Base-by-base conservation (phyloP, 2,888 invertebrate genomes). In the Venusia cambrica region DNA sequence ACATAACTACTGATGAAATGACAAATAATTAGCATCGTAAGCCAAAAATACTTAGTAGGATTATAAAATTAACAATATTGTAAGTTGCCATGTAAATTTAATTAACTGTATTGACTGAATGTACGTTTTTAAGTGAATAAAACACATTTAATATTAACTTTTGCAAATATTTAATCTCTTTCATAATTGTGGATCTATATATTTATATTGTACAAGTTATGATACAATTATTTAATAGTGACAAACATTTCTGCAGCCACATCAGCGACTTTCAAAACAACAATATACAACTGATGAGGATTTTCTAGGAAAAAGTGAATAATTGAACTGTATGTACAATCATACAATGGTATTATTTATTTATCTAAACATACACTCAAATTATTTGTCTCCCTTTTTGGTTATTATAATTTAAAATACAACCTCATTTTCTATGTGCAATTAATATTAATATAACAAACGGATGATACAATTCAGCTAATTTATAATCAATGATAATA, bases 101-200 rank as follows among this genome's bases (percentile, higher is more conserved):
- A 57, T 51, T 62, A 57, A 48, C 54, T 62, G 60, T 64, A 51
- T 47, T 37, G 73, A 74, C 71, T 75, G 71, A 73, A 53, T 30
- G 43, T 58, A 62, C 42, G 42, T 37, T 48, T 51, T 13, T 56
- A 55, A 53, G 46, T 50, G 34, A 49, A 80, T 74, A 73, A 87
- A 87, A 83, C 79, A 53, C 63, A 38, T 61, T 54, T 51, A 56
- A 66, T 64, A 64, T 65, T 77, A 87, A 87, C 87, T 87, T 88
- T 88, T 88, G 87, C 87, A 88, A 88, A 88, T 88, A 87, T 88
- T 87, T 88, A 87, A 87, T 88, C 87, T 87, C 79, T 87, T 87
- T 87, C 76, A 87, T 88, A 87, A 87, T 87, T 81, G 87, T 87
- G 88, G 84, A 85, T 87, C 87, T 88, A 87, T 88, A 87, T 87